These are phyloP conservation scores for Holothuria leucospilota DNA, from an alignment of 53 echinoderm and acorn worm species.

Conservation along the genomic window DNA sequence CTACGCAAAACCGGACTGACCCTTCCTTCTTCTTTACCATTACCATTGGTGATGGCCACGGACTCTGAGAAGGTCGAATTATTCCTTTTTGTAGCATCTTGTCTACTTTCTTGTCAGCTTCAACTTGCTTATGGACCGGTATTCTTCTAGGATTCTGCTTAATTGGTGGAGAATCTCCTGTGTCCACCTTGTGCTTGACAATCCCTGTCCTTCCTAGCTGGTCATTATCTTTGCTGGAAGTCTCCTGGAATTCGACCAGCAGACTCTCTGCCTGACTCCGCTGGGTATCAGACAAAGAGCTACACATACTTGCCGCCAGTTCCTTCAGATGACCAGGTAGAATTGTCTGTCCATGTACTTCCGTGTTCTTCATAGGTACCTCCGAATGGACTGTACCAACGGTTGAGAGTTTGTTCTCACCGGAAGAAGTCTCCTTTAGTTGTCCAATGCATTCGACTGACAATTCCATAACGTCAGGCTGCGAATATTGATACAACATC, in stretches of 20 bases:
- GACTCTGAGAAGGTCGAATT: neutral
- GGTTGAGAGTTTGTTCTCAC: no score
- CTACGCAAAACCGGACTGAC: neutral
- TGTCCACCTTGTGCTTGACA: neutral
- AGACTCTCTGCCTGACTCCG: constrained; percentile 4
- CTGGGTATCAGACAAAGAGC: neutral
- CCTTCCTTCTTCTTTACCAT: neutral
- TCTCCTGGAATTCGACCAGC: neutral
- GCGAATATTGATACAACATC: no score
- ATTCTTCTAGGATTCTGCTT: neutral
- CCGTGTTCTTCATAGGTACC: no score
- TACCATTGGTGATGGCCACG: neutral
- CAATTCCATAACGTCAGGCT: no score
- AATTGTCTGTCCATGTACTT: no score
- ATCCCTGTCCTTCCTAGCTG: neutral
- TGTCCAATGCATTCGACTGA: no score
- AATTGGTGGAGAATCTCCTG: neutral
- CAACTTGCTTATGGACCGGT: neutral
- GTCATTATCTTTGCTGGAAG: neutral
- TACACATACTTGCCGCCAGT: no score
- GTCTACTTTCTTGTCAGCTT: neutral
- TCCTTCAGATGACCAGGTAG: no score
- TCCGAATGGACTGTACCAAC: no score
- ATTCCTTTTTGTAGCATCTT: neutral
- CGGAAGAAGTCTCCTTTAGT: no score